Percentiles rank a stretch among this genome's conserved stretches.
phyloP scores from a whole-genome alignment of 2,113 vertebrate species.

The Catagonus wagneri region DNA sequence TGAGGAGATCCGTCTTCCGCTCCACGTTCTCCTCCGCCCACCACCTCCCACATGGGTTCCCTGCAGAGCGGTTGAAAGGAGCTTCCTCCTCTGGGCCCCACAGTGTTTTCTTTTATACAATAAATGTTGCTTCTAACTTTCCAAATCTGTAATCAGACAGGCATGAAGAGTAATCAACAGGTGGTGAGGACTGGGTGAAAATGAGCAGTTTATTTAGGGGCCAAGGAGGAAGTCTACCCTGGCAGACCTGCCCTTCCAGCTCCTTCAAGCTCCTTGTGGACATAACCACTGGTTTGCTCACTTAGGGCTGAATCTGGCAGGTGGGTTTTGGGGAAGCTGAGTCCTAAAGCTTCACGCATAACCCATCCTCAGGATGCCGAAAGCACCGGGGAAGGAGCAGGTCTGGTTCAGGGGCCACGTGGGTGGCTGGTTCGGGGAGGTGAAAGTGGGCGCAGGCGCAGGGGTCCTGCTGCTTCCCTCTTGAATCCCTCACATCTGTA shows the following conservation, averaged over 20 bases:
- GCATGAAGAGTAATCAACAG: neutral
- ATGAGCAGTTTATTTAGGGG: neutral
- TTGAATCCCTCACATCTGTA: neutral
- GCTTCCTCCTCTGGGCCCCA: neutral
- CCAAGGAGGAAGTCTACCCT: neutral
- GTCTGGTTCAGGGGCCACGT: neutral
- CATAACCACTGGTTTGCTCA: neutral
- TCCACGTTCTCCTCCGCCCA: slow-evolving; percentile 12
- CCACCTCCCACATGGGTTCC: neutral
- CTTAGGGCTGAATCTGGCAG: neutral
- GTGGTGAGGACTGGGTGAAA: neutral
- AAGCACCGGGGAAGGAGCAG: neutral
- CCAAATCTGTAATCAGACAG: neutral
- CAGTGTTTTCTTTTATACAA: neutral
- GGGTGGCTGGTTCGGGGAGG: neutral
- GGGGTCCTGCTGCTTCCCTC: neutral
- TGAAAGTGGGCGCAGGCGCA: neutral
- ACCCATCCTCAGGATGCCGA: neutral
- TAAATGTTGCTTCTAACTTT: neutral
- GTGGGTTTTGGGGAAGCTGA: neutral
- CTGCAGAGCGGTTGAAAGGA: fast-evolving
- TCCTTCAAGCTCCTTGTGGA: neutral
- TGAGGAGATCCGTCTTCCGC: neutral
- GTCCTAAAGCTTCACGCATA: neutral
- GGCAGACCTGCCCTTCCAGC: neutral